Conservation (phyloP, 2,888 invertebrate genomes). For the Epsilonema sp. region DNA sequence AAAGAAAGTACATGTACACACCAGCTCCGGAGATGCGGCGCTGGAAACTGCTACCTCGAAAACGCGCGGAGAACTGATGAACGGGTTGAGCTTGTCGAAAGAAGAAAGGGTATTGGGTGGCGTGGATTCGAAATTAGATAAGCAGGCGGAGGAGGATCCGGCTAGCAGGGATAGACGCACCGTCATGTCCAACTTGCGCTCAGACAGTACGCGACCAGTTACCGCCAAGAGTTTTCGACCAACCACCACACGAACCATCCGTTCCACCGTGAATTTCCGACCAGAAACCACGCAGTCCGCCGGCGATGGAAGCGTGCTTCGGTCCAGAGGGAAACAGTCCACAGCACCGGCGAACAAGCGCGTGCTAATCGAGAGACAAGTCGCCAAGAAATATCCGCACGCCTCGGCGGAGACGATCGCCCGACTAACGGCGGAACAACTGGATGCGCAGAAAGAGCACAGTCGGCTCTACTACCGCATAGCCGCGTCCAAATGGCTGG, state of each 20-base stretch:
- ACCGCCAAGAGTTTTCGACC: not conserved
- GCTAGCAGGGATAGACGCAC: too few species aligned
- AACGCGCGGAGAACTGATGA: too few species aligned
- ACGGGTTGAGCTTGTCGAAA: not conserved
- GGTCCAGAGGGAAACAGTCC: too few species aligned
- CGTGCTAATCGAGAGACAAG: not conserved
- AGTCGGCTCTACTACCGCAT: constrained; percentile 40
- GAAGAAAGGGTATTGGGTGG: too few species aligned
- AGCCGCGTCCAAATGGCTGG: constrained; percentile 36
- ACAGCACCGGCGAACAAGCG: not conserved
- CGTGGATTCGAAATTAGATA: too few species aligned
- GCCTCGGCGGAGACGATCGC: constrained; percentile 40
- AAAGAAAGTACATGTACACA: too few species aligned
- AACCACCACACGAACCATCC: not conserved
- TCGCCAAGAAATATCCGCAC: constrained; percentile 34
- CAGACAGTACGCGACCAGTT: not conserved
- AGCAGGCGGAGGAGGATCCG: not conserved
- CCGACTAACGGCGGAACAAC: constrained; percentile 36
- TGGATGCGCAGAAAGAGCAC: constrained; percentile 36
- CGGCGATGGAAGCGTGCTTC: too few species aligned
- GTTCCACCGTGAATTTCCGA: too few species aligned
- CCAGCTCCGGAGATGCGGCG: too few species aligned
- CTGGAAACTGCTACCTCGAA: too few species aligned
- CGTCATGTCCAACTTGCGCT: too few species aligned
- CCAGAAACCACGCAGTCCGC: too few species aligned